Percentiles rank a stretch among this genome's conserved stretches.
Conservation (phyloP, 2,113 vertebrate species). For the Cygnus buccinator region DNA sequence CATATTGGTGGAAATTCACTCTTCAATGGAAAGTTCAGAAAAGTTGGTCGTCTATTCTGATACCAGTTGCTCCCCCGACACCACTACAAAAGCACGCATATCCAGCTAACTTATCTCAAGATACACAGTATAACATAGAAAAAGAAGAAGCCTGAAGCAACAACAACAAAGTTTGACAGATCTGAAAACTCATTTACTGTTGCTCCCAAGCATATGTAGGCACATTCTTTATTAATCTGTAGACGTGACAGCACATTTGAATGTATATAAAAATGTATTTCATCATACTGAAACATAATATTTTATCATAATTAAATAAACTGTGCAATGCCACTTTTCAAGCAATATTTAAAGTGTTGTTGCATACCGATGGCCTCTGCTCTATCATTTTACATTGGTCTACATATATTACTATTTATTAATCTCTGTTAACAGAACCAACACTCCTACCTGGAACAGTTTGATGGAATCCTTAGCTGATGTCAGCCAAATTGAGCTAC, state of each 20-base stretch:
- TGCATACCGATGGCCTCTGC: neutral
- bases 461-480: neutral
- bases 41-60: neutral
- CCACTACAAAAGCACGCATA: fast-evolving
- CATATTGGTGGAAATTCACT: neutral
- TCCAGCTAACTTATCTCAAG: neutral
- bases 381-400: neutral
- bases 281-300: neutral
- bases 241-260: neutral
- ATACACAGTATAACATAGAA: neutral
- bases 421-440: neutral
- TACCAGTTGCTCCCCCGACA: neutral
- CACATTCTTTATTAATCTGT: neutral
- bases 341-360: neutral
- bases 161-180: neutral
- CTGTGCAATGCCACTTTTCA: neutral
- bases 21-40: neutral
- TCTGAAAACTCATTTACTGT: neutral
- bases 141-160: neutral
- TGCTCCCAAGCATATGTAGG: neutral
- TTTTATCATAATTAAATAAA: neutral
- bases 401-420: neutral
- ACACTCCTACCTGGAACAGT: neutral
- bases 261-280: neutral
- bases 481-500: neutral